phyloP scores from a whole-genome alignment of 2,113 vertebrate species.

The Cynoglossus semilaevis region DNA sequence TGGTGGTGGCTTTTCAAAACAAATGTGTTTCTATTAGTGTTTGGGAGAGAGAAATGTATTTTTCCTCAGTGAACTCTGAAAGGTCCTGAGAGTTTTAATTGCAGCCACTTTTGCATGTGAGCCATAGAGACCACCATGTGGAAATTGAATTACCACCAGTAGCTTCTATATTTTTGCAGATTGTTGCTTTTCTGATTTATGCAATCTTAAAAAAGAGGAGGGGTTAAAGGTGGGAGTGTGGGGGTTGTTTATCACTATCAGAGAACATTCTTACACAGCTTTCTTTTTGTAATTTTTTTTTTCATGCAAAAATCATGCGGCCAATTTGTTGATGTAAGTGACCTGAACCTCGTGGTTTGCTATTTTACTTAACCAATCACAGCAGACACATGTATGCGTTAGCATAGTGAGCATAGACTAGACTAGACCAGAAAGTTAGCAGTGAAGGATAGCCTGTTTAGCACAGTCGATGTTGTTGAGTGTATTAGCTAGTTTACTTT shows the following conservation, averaged over 20 bases:
- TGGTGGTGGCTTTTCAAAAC: slow-evolving; percentile 24
- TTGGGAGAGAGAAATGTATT: slow-evolving; percentile 32
- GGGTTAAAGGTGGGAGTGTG: slow-evolving; percentile 37
- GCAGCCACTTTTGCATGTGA: too few relatives aligned
- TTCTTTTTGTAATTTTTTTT: slow-evolving; percentile 97
- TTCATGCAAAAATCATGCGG: slow-evolving; percentile 98
- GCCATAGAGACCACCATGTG: too few relatives aligned
- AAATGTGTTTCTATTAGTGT: slow-evolving; percentile 21
- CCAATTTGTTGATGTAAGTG: slow-evolving; percentile 99
- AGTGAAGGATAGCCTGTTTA: slow-evolving; percentile 57
- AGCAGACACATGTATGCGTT: slow-evolving; percentile 65
- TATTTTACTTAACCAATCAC: slow-evolving; percentile 87
- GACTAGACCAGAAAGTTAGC: slow-evolving; percentile 43
- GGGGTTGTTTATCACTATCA: slow-evolving; percentile 77
- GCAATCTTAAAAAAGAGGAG: slow-evolving; percentile 29
- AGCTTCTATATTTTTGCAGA: slow-evolving; percentile 11
- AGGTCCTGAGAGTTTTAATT: too few relatives aligned
- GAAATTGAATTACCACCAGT: too few relatives aligned
- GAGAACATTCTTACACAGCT: slow-evolving; percentile 96
- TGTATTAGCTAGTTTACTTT: slow-evolving; percentile 57
- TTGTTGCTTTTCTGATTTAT: slow-evolving; percentile 29
- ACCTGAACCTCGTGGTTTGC: slow-evolving; percentile 95
- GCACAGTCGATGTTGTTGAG: slow-evolving; percentile 65
- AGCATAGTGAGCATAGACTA: slow-evolving; percentile 49
- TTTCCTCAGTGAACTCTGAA: too few relatives aligned